Conservation (phyloP, 2,888 invertebrate species). For the Phengaris arion region DNA sequence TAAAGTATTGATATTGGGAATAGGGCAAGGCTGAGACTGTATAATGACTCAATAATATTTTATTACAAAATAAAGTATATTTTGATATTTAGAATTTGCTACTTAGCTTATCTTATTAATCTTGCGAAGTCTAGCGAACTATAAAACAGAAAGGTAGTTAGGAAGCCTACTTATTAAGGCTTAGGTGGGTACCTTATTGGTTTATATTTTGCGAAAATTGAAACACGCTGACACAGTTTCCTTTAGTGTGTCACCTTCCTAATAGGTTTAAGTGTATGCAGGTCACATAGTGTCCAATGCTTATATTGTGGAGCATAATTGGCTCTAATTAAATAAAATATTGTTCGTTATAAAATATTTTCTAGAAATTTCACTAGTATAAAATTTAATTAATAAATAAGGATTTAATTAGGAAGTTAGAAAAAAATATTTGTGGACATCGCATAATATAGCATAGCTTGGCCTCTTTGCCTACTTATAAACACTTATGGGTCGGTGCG, state of each 20-base stretch:
- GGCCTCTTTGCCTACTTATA: too few relatives aligned
- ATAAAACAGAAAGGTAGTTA: background rate
- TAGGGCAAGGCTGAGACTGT: background rate
- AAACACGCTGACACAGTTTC: background rate
- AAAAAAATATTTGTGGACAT: too few relatives aligned
- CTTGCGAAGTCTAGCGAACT: too few relatives aligned
- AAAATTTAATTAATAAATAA: too few relatives aligned
- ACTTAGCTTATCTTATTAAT: too few relatives aligned
- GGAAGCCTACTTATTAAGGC: background rate
- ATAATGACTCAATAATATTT: background rate
- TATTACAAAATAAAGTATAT: background rate
- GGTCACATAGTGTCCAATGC: background rate
- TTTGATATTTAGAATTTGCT: background rate
- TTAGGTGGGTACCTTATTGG: background rate
- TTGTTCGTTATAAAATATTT: background rate
- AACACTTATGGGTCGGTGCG: too few relatives aligned
- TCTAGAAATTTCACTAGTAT: background rate
- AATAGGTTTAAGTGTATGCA: conserved; percentile 6
- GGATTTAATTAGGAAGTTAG: too few relatives aligned
- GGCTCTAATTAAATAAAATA: background rate
- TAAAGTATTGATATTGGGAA: background rate
- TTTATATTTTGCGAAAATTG: background rate
- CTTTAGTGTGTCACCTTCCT: conserved; percentile 9
- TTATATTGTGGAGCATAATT: background rate
- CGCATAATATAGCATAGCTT: too few relatives aligned